Evolutionary conservation across 2,888 invertebrate species (phyloP), one percentile per base, ranked within the genome.

Genomic region (Axea sp.): DNA sequence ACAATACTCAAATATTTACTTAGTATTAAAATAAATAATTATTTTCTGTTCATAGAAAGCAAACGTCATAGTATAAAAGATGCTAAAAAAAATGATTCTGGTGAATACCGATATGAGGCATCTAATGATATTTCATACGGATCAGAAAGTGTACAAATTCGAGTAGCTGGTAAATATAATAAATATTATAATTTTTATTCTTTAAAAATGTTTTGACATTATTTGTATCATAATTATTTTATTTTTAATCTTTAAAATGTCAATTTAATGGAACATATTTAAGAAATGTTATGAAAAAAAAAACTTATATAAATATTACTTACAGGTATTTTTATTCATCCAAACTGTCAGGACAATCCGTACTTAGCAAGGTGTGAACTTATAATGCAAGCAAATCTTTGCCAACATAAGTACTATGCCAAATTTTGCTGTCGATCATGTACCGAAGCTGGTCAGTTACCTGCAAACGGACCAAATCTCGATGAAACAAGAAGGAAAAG

Each of bases 381-480:
- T 59, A 97, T 98, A 80, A 96, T 98, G 1, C 90, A 91, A 82
- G 96, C 93, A 62, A 91, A 91, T 62, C 95, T 93, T 87, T 98
- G 98, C 87, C 89, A 90, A n/a, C 96, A 98, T 89, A 90, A 91
- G 77, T 98, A 97, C 89, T 98, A 98, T 88, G 95, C 96, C 76
- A 91, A 91, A 88, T 96, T 97, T 92, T 98, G 98, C 88, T 98
- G 98, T 89, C 92, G 93, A 86, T 96, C 97, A 0, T 98, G 98
- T 87, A 95, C 96, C 71, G 90, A 94, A 85, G 95, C 96, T 0
- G 96, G 96, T 0, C 94, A 94, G 84, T 88, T 96, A 67, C 89
- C 90, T 9, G 81, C 86, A 1, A 84, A 85, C 72, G 89, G 89
- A 31, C 87, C 89, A 2, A 89, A 90, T 78, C 81, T 89, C 17